Conservation (phyloP, 2,797 vertebrate species). For the Rhinatrema bivittatum region DNA sequence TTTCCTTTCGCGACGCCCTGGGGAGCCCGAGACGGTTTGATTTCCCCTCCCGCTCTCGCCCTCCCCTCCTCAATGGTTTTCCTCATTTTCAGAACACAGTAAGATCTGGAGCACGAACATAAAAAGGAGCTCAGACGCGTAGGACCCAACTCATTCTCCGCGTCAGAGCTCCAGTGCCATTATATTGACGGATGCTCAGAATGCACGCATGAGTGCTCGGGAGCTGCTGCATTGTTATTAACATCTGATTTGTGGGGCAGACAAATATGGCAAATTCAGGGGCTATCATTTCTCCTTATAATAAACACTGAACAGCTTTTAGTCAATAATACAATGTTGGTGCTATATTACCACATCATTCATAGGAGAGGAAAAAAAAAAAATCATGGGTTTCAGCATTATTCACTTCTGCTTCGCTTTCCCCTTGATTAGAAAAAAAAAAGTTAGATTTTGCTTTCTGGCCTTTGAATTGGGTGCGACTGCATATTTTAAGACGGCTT, state of each 20-base stretch:
- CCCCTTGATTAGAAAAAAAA: background rate
- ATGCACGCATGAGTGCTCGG: background rate
- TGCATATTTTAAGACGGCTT: too few relatives aligned
- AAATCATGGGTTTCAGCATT: background rate
- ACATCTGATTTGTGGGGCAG: slow-evolving; percentile 1
- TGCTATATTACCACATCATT: background rate
- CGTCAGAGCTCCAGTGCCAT: background rate
- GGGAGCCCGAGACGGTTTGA: background rate
- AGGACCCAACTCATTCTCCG: too few relatives aligned
- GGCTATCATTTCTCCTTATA: slow-evolving; percentile 5
- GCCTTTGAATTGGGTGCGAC: too few relatives aligned
- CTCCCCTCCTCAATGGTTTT: background rate
- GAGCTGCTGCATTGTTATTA: background rate
- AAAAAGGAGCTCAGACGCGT: too few relatives aligned
- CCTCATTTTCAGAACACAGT: too few relatives aligned
- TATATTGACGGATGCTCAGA: background rate
- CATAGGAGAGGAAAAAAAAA: background rate
- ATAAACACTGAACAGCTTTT: slow-evolving; percentile 3
- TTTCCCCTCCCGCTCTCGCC: background rate
- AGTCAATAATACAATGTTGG: background rate
- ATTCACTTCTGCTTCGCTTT: background rate
- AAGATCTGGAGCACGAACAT: too few relatives aligned
- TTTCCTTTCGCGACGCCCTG: background rate
- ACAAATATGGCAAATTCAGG: background rate
- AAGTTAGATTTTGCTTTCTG: background rate